Evolutionary conservation across 1,140 invertebrate species (phyloP), one percentile per base, ranked within the genome.

Genomic region (Drosophila santomea): DNA sequence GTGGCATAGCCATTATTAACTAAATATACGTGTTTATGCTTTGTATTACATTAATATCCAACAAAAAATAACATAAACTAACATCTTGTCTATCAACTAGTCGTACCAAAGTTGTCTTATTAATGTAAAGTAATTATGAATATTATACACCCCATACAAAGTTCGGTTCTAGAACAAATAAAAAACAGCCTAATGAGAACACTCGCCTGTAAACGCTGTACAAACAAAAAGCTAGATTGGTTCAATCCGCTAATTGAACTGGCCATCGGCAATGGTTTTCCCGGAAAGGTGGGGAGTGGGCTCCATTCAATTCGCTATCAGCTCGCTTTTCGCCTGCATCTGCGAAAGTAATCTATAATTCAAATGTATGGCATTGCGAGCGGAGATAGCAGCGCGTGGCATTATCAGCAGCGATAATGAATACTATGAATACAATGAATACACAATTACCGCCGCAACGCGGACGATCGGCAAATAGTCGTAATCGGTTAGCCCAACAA

Each of bases 391-490:
- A 59, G 59, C 60, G 72, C 71, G 71, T 80, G 68, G 52, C 63
- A 59, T 62, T 85, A 85, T 86, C 81, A 58, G 67, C 12, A 50
- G 25, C 54, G 82, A 85, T 85, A 85, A 86, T 85, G 69, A 80
- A 77, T 67, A 78, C 82, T 81, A 20, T 20, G 20, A 20, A 20
- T 20, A 20, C 20, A 85, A 86, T 85, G 69, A 80, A 77, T 67
- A 78, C 81, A 86, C 78, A 86, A 86, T 86, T 85, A 85, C 69
- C 67, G 78, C 60, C 63, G 57, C 63, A 68, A 57, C 54, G 25
- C 25, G 25, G 4, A 60, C 63, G 62, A 43, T 71, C 63, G 56
- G 67, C 58, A 73, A 77, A 81, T 78, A 71, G 56, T 69, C 67
- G 67, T 71, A 71, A 71, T 71, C 67, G 67, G 47, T 71, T 57